Percentiles rank a stretch among this genome's conserved stretches.
phyloP scores from a whole-genome alignment of 2,113 vertebrate genomes.

The Campylorhamphus procurvoides region DNA sequence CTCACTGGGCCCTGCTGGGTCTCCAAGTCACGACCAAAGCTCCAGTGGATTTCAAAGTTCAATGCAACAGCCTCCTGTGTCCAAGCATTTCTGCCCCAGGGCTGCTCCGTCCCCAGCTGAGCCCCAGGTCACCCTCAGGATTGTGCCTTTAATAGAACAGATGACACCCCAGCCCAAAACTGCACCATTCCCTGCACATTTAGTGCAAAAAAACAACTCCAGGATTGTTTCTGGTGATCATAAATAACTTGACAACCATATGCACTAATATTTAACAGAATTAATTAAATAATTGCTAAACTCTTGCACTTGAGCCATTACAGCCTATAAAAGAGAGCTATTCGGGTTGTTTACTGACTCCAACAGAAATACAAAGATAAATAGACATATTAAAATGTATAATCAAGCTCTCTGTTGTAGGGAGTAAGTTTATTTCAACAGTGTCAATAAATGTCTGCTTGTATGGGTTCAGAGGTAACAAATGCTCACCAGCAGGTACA shows the following conservation, averaged over 20 bases:
- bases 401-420: conserved; percentile 35
- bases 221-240: neutral
- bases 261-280: conserved; percentile 29
- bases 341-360: conserved; percentile 37
- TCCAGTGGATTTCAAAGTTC: neutral
- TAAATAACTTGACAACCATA: neutral
- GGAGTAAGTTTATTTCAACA: conserved; percentile 52
- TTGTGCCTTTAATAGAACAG: neutral
- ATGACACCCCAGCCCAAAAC: neutral
- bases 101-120: neutral
- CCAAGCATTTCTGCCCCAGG: neutral
- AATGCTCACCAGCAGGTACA: conserved; percentile 25
- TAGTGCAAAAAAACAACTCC: neutral
- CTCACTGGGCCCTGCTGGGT: neutral
- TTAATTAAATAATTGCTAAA: conserved; percentile 36
- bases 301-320: neutral
- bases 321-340: conserved; percentile 24
- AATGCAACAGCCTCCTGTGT: fast-evolving
- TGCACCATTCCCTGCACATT: neutral
- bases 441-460: conserved; percentile 51
- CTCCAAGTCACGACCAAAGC: fast-evolving
- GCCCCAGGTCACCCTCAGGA: neutral
- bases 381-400: conserved; percentile 48
- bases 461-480: neutral
- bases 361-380: conserved; percentile 56